Evolutionary conservation across 2,797 vertebrate genomes (phyloP).

Genomic region (Mareca strepera): DNA sequence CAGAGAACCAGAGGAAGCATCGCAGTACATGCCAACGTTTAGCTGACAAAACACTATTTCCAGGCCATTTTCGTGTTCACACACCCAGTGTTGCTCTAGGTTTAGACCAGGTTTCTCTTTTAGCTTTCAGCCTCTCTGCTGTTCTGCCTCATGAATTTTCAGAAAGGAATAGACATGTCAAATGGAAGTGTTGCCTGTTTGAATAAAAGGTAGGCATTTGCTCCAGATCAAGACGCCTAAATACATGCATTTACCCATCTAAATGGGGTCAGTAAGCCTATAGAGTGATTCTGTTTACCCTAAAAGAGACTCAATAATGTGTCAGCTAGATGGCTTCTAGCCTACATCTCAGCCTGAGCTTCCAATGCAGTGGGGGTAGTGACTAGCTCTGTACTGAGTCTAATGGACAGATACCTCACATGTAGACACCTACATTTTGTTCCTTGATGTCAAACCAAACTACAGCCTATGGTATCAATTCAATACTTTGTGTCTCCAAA

Average conservation of each 20-base stretch:
- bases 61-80: not conserved
- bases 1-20: not conserved
- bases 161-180: not conserved
- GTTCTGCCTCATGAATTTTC: not conserved
- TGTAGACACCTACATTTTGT: not conserved
- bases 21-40: rapidly evolving
- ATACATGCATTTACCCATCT: not conserved
- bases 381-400: not conserved
- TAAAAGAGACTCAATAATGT: not conserved
- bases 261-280: not conserved
- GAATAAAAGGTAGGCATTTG: not conserved
- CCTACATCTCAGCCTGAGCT: not conserved
- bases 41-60: not conserved
- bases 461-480: not conserved
- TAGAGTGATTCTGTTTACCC: not conserved
- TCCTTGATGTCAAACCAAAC: not conserved
- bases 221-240: not conserved
- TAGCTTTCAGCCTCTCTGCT: not conserved
- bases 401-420: not conserved
- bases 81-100: not conserved
- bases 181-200: not conserved
- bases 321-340: not conserved
- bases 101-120: not conserved
- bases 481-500: not conserved
- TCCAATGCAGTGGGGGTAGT: not conserved